These are phyloP conservation scores for Tetraodon nigroviridis DNA, from an alignment of 2,113 vertebrate genomes.

Conservation along the genomic window DNA sequence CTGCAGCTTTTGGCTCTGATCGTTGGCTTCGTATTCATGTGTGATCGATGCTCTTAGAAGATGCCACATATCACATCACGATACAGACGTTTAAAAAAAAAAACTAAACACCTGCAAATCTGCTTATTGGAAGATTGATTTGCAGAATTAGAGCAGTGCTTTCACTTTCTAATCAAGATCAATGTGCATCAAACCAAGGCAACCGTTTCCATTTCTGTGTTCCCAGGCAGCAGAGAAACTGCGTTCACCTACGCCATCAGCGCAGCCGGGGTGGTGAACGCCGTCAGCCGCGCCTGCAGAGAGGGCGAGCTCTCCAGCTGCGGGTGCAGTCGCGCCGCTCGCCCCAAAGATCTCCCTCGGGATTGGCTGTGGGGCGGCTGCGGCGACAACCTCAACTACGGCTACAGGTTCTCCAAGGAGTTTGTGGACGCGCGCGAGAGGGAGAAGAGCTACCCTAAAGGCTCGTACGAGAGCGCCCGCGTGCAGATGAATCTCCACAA, in stretches of 20 bases:
- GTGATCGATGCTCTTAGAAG: slow-evolving; percentile 20
- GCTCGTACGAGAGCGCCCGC: slow-evolving; percentile 85
- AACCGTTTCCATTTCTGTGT: not conserved
- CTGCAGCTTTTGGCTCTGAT: slow-evolving; percentile 44
- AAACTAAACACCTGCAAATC: not conserved
- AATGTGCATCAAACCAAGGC: too few species aligned
- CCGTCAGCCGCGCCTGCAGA: slow-evolving; percentile 92
- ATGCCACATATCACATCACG: slow-evolving; percentile 1
- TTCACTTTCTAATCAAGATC: too few species aligned
- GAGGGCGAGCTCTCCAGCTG: slow-evolving; percentile 97
- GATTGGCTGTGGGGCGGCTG: slow-evolving; percentile 99
- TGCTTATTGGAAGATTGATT: too few species aligned
- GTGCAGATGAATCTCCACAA: slow-evolving; percentile 96
- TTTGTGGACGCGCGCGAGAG: slow-evolving; percentile 95
- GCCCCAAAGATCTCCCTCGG: slow-evolving; percentile 92
- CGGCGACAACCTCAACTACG: slow-evolving; percentile 95
- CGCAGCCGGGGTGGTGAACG: slow-evolving; percentile 92
- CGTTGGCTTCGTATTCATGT: slow-evolving; percentile 32
- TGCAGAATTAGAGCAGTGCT: too few species aligned
- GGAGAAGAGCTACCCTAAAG: slow-evolving; percentile 89
- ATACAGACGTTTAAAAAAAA: not conserved
- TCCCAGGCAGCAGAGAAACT: slow-evolving; percentile 91
- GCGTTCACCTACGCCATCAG: slow-evolving; percentile 96
- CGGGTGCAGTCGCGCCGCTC: slow-evolving; percentile 88
- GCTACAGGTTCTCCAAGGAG: slow-evolving; percentile 95